These are phyloP conservation scores for Idaea dimidiata DNA, from an alignment of 2,888 invertebrate genomes.

Conservation along the genomic window DNA sequence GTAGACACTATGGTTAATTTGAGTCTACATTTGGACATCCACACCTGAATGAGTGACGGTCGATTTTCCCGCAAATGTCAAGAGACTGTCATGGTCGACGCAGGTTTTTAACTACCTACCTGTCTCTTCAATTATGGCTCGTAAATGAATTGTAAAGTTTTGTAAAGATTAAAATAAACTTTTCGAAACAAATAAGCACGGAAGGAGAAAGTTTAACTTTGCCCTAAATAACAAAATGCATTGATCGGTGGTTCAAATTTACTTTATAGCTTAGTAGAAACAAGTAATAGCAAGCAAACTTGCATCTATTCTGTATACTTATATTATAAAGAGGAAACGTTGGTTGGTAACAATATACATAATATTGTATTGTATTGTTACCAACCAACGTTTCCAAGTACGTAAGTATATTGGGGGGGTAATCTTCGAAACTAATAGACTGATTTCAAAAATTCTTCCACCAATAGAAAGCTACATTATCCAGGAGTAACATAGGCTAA, in stretches of 20 bases:
- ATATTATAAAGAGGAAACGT: too few relatives aligned
- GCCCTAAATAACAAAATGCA: background rate
- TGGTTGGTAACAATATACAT: too few relatives aligned
- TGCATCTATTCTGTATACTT: too few relatives aligned
- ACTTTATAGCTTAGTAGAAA: too few relatives aligned
- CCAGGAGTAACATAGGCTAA: too few relatives aligned
- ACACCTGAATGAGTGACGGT: slow-evolving; percentile 18
- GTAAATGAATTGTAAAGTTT: slow-evolving; percentile 1
- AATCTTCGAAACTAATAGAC: too few relatives aligned
- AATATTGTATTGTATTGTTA: too few relatives aligned
- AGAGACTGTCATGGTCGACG: slow-evolving; percentile 14
- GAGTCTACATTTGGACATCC: background rate
- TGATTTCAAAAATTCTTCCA: too few relatives aligned
- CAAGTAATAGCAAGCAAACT: too few relatives aligned
- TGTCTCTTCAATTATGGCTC: slow-evolving; percentile 1
- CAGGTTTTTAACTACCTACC: slow-evolving; percentile 2
- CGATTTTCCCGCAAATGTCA: slow-evolving; percentile 20
- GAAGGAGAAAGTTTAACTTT: background rate
- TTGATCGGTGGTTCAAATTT: background rate
- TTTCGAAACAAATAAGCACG: background rate
- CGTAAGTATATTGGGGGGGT: too few relatives aligned
- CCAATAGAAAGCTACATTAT: too few relatives aligned
- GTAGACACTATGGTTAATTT: background rate
- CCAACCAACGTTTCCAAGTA: too few relatives aligned
- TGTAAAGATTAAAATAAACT: slow-evolving; percentile 3